phyloP scores from a whole-genome alignment of 2,888 invertebrate genomes.

The Hydroisotoma schaefferi region DNA sequence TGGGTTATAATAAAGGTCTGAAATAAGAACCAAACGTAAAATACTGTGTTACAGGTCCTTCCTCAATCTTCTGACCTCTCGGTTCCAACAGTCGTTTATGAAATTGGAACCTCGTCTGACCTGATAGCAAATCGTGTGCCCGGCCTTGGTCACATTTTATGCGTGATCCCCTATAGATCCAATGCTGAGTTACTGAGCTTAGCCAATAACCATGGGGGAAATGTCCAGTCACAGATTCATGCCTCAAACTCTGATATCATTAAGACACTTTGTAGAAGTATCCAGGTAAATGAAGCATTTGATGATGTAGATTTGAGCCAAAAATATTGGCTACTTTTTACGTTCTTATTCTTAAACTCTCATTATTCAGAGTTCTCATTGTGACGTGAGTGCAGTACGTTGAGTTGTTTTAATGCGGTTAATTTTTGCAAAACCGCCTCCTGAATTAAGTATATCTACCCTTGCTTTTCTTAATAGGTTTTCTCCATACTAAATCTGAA shows the following conservation, averaged over 20 bases:
- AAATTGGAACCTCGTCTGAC: slow-evolving; percentile 40
- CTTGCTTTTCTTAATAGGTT: too few species aligned
- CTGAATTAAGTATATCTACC: too few species aligned
- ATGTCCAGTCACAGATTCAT: neutral
- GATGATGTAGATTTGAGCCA: too few species aligned
- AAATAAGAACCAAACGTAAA: too few species aligned
- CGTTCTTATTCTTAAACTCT: neutral
- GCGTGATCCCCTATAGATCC: slow-evolving; percentile 39
- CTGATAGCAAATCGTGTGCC: slow-evolving; percentile 22
- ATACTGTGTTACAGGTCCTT: too few species aligned
- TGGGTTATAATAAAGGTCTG: too few species aligned
- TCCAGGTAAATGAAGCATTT: neutral
- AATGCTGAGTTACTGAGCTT: slow-evolving; percentile 30
- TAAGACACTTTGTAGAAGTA: neutral
- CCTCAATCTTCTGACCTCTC: slow-evolving; percentile 9
- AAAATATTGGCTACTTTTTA: too few species aligned
- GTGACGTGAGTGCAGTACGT: too few species aligned
- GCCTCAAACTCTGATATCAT: neutral
- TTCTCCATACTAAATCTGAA: too few species aligned
- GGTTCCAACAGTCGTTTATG: slow-evolving; percentile 32
- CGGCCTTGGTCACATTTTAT: slow-evolving; percentile 34
- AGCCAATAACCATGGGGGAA: slow-evolving; percentile 33
- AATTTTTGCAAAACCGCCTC: too few species aligned
- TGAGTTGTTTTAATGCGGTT: too few species aligned
- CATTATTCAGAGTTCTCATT: too few species aligned